Percentiles rank a stretch among this genome's conserved stretches.
phyloP scores from a whole-genome alignment of 2,113 vertebrate genomes.

The Aspiorhynchus laticeps region DNA sequence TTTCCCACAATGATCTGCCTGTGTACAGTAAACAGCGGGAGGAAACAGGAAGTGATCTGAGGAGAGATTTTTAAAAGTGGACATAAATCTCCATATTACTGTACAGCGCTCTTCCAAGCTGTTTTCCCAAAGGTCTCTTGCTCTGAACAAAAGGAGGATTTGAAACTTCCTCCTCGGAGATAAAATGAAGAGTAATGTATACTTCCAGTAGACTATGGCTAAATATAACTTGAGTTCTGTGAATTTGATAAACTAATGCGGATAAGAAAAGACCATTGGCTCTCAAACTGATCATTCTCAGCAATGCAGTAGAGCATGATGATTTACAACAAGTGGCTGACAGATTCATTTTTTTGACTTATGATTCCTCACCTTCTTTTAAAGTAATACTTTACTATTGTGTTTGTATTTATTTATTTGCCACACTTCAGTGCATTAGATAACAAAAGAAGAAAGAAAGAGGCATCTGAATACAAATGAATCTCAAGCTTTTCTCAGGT shows the following conservation, averaged over 20 bases:
- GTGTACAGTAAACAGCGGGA: slow-evolving; percentile 67
- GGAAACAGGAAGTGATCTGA: slow-evolving; percentile 74
- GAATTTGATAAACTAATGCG: slow-evolving; percentile 18
- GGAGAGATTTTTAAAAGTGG: slow-evolving; percentile 57
- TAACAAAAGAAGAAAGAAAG: neutral
- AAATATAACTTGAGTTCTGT: slow-evolving; percentile 41
- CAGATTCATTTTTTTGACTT: neutral
- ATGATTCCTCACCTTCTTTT: neutral
- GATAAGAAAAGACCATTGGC: neutral
- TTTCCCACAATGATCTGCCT: slow-evolving; percentile 61
- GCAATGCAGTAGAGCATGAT: neutral
- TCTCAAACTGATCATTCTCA: neutral
- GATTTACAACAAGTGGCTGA: neutral
- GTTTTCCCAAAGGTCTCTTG: slow-evolving; percentile 27
- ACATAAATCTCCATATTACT: slow-evolving; percentile 66
- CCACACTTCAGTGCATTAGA: neutral
- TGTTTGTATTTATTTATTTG: neutral
- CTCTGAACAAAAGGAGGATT: slow-evolving; percentile 52
- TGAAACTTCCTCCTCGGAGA: slow-evolving; percentile 54
- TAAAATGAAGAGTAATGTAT: slow-evolving; percentile 40
- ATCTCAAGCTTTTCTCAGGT: neutral
- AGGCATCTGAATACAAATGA: neutral
- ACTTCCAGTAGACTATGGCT: slow-evolving; percentile 32
- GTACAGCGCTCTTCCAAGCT: slow-evolving; percentile 21
- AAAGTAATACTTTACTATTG: neutral